Base-by-base conservation (phyloP, 2,113 vertebrate genomes). In the Hoplias malabaricus region DNA sequence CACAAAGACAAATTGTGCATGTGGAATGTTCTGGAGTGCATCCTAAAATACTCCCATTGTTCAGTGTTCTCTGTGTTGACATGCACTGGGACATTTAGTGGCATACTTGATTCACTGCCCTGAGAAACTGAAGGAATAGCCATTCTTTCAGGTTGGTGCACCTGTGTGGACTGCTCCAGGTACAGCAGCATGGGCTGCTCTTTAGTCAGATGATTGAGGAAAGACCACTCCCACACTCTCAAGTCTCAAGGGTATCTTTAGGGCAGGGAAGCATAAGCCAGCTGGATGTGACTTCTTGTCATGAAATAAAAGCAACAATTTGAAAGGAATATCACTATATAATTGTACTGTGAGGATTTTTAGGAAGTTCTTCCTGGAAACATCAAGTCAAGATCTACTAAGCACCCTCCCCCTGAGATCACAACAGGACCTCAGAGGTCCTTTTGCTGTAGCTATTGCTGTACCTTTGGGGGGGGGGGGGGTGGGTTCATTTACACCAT, bases 1-100 rank as follows among this genome's bases (percentile, higher is more conserved):
- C 86, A 91, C 88, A 91, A 90, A 90, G 88, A 89, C 86, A 90
- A 90, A 91, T 86, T 92, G 87, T 90, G 83, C 86, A 87, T 85
- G 79, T 66, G 77, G 88, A 90, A 91, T 87, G 89, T 90, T 77
- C 84, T 88, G 87, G 85, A 87, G 82, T 85, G 80, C 75, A 86
- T 86, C 80, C 42, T 85, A 87, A 90, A 89, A 88, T 23, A 33
- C 84, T 78, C 77, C 80, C 83, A 75, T 79, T 82, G 82, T 76
- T 80, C 75, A 48, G 23, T 75, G 53, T 80, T 61, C 84, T 84
- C 83, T 72, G 80, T 12, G 67, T 84, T 87, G 85, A 89, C 83
- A 80, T 78, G 85, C 69, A 46, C 59, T 82, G 69, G 83, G 83
- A 90, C 87, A 85, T 87, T 89, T 86, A 80, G 80, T 79, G 81